Conservation (phyloP, 2,888 invertebrate genomes). For the Epistrophe grossulariae region DNA sequence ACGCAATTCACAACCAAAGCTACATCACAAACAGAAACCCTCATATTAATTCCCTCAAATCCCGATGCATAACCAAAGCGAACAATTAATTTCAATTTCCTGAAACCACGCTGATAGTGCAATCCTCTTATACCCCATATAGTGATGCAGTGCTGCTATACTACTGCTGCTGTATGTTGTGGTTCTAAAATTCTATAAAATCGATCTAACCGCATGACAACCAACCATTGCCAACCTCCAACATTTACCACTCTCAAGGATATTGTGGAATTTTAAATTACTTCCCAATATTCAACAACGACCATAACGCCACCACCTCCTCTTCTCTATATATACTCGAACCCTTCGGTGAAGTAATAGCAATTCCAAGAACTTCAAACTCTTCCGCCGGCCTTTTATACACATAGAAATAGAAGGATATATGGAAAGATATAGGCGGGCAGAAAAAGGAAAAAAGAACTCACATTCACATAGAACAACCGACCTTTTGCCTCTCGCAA, state of each 20-base stretch:
- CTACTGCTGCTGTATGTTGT: slow-evolving; percentile 23
- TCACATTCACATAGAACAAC: background rate
- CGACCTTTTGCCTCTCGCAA: slow-evolving; percentile 26
- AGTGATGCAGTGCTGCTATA: background rate
- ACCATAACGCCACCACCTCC: background rate
- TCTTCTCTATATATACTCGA: no score
- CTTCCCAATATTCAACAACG: slow-evolving; percentile 35
- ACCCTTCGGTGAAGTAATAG: slow-evolving; percentile 9
- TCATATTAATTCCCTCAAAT: slow-evolving; percentile 45
- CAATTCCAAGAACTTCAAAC: slow-evolving; percentile 49
- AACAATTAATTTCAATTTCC: slow-evolving; percentile 69
- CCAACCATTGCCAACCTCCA: slow-evolving; percentile 13
- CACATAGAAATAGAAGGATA: slow-evolving; percentile 8
- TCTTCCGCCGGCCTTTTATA: slow-evolving; percentile 20
- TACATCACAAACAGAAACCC: slow-evolving; percentile 19
- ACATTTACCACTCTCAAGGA: slow-evolving; percentile 27
- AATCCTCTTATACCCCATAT: slow-evolving; percentile 11
- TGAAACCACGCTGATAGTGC: slow-evolving; percentile 36
- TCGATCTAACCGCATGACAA: slow-evolving; percentile 59
- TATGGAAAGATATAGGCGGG: background rate
- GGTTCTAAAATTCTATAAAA: slow-evolving; percentile 57
- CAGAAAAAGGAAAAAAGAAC: background rate
- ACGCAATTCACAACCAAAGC: background rate
- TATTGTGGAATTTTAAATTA: slow-evolving; percentile 39
- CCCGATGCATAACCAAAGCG: slow-evolving; percentile 46